phyloP scores from a whole-genome alignment of 1,140 invertebrate genomes.

The Drosophila mojavensis region DNA sequence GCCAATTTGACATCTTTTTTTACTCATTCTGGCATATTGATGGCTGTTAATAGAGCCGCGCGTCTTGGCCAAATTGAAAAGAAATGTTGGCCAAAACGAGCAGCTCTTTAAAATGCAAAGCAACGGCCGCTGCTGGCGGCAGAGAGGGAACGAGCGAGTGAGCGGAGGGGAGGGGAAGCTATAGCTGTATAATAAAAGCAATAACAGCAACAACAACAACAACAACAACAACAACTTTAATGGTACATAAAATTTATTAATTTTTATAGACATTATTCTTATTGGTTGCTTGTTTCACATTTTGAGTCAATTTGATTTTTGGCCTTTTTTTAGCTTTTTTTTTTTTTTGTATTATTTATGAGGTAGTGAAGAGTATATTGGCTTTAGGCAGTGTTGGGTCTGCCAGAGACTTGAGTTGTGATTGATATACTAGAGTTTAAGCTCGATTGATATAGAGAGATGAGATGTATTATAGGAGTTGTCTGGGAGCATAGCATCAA shows the following conservation, averaged over 20 bases:
- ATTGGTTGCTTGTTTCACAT: slow-evolving; percentile 42
- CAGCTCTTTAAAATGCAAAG: slow-evolving; percentile 78
- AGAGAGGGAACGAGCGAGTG: background rate
- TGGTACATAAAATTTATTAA: slow-evolving; percentile 72
- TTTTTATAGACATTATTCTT: slow-evolving; percentile 74
- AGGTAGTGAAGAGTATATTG: slow-evolving; percentile 7
- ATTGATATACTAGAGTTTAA: too few species aligned
- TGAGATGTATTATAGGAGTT: too few species aligned
- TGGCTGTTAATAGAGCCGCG: slow-evolving; percentile 68
- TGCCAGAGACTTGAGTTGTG: too few species aligned
- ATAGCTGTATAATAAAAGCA: slow-evolving; percentile 33
- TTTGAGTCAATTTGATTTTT: slow-evolving; percentile 20
- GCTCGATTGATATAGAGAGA: too few species aligned
- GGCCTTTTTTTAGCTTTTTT: slow-evolving; percentile 33
- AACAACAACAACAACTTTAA: slow-evolving; percentile 31
- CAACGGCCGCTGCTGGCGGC: slow-evolving; percentile 45
- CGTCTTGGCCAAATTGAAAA: slow-evolving; percentile 63
- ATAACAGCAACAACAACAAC: slow-evolving; percentile 11
- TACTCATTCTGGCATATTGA: slow-evolving; percentile 73
- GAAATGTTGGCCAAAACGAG: slow-evolving; percentile 45
- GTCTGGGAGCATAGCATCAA: too few species aligned
- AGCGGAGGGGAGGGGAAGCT: background rate
- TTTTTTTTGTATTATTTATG: slow-evolving; percentile 46
- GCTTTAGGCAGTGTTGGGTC: too few species aligned
- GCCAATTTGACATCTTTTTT: slow-evolving; percentile 76